Evolutionary conservation across 1,140 invertebrate species (phyloP).

Genomic region (Orussus abietinus): DNA sequence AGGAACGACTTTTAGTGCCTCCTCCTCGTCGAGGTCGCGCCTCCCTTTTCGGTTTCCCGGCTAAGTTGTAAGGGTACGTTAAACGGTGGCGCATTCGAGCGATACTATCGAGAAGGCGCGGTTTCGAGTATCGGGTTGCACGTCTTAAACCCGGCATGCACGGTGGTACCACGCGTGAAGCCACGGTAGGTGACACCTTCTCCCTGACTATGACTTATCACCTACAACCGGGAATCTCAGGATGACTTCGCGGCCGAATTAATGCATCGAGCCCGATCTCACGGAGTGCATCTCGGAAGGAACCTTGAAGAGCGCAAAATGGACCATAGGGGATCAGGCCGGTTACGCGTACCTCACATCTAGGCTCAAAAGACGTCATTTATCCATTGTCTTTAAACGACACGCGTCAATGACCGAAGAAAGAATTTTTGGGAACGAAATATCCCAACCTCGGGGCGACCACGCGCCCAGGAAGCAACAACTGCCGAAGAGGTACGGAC

Average conservation of each 20-base stretch:
- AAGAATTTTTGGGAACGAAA: no score
- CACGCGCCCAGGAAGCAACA: no score
- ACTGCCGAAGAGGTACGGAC: no score
- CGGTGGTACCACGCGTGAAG: slow-evolving; percentile 29
- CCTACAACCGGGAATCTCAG: slow-evolving; percentile 45
- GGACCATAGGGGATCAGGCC: slow-evolving; percentile 14
- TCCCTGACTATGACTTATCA: slow-evolving; percentile 44
- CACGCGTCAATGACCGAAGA: slow-evolving; percentile 18
- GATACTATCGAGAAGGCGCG: slow-evolving; percentile 43
- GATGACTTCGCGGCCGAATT: slow-evolving; percentile 2
- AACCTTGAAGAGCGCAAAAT: no score
- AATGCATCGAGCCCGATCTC: slow-evolving; percentile 19
- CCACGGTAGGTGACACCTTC: slow-evolving; percentile 43
- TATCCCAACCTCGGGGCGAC: no score
- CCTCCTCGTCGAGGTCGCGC: no score
- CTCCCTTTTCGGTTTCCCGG: no score
- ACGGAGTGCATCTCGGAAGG: no score
- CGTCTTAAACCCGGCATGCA: not conserved
- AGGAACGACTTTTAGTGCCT: not conserved
- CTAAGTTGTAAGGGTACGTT: no score
- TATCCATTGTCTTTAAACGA: no score
- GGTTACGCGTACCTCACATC: slow-evolving; percentile 19
- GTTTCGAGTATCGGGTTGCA: slow-evolving; percentile 42
- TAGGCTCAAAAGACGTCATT: no score
- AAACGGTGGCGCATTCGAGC: slow-evolving; percentile 28